A percentile compares a stretch with the other conserved stretches of the same genome.
Conservation (phyloP, 2,888 invertebrate genomes). For the Globia sparganii region DNA sequence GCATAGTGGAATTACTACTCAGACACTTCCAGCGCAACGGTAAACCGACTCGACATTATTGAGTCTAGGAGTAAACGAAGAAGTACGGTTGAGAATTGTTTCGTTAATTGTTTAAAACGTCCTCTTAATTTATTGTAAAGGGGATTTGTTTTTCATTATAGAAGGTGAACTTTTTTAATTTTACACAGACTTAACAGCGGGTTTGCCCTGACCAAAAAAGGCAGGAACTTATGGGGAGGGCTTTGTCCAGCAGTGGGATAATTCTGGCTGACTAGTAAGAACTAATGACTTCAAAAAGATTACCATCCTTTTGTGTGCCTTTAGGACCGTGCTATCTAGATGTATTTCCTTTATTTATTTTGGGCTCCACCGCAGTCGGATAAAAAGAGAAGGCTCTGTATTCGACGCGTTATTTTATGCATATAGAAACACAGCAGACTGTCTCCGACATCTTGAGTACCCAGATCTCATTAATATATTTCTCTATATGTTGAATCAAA, state of each 20-base stretch:
- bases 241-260: too few relatives aligned
- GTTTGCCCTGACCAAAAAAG: neutral
- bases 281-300: neutral
- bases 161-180: too few relatives aligned
- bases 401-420: neutral
- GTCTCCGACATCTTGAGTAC: neutral
- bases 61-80: conserved; percentile 35
- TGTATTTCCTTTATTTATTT: neutral
- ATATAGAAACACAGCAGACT: neutral
- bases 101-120: conserved; percentile 37
- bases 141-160: neutral
- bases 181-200: too few relatives aligned
- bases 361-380: neutral
- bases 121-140: conserved; percentile 22
- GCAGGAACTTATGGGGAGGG: too few relatives aligned
- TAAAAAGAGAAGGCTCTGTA: neutral
- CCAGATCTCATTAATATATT: neutral
- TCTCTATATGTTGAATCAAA: conserved; percentile 7
- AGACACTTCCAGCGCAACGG: conserved; percentile 25
- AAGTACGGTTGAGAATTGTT: conserved; percentile 21
- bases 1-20: conserved; percentile 57
- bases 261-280: neutral
- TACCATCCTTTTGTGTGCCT: neutral
- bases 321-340: too few relatives aligned
- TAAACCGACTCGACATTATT: conserved; percentile 49